Evolutionary conservation across 2,113 vertebrate species (phyloP).

Genomic region (Halcyon malimbica): DNA sequence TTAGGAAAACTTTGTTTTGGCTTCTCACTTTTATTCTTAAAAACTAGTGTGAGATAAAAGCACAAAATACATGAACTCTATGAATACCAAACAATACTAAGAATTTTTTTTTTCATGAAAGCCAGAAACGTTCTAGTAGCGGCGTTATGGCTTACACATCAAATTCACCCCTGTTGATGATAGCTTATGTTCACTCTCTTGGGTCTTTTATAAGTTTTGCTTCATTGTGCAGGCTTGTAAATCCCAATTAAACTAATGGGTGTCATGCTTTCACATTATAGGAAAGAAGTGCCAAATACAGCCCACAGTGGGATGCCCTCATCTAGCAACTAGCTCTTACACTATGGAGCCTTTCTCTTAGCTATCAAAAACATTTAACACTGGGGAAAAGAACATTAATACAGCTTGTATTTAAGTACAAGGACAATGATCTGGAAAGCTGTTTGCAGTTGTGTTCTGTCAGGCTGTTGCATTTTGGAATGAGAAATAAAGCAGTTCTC

Average conservation of each 20-base stretch:
- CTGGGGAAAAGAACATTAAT: slow-evolving; percentile 32
- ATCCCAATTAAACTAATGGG: slow-evolving; percentile 69
- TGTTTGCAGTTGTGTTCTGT: not conserved
- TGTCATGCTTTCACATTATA: slow-evolving; percentile 65
- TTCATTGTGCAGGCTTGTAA: slow-evolving; percentile 66
- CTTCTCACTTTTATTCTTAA: not conserved
- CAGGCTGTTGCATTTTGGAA: slow-evolving; percentile 8
- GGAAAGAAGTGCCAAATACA: slow-evolving; percentile 50
- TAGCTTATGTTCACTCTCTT: slow-evolving; percentile 57
- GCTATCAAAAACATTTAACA: slow-evolving; percentile 60
- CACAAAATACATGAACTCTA: not conserved
- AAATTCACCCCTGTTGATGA: slow-evolving; percentile 10
- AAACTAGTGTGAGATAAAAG: not conserved
- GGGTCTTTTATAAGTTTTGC: slow-evolving; percentile 59
- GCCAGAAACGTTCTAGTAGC: not conserved
- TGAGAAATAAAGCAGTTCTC: not conserved
- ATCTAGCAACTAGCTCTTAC: slow-evolving; percentile 36
- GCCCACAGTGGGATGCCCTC: slow-evolving; percentile 52
- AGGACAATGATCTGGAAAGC: slow-evolving; percentile 29
- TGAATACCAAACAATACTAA: not conserved
- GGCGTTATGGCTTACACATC: not conserved
- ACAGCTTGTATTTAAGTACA: slow-evolving; percentile 9
- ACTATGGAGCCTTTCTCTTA: slow-evolving; percentile 45
- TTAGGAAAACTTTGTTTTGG: not conserved
- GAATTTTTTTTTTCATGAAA: slow-evolving; percentile 13